A percentile compares a stretch with the other conserved stretches of the same genome.
Conservation (phyloP, 2,888 invertebrate genomes). For the Endomychus coccineus region DNA sequence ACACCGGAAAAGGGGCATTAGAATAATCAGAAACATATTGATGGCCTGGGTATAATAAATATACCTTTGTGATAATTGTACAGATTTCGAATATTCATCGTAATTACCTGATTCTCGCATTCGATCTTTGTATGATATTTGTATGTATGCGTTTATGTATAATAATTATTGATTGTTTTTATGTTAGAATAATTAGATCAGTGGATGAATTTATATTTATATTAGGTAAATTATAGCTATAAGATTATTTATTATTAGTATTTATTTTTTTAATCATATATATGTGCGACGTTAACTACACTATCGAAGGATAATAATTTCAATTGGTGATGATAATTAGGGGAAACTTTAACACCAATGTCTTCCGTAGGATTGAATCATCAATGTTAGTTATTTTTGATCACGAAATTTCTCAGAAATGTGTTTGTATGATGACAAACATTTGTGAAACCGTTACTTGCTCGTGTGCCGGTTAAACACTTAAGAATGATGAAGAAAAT, state of each 20-base stretch:
- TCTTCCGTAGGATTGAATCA: no score
- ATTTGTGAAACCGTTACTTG: no score
- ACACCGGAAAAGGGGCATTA: slow-evolving; percentile 65
- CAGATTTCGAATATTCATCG: slow-evolving; percentile 9
- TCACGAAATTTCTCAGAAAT: no score
- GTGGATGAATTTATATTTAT: slow-evolving; percentile 14
- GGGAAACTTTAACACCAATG: no score
- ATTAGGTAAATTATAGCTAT: slow-evolving; percentile 12
- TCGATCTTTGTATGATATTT: slow-evolving; percentile 6
- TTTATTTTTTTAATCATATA: slow-evolving; percentile 13
- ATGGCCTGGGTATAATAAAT: slow-evolving; percentile 6
- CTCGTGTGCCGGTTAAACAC: no score
- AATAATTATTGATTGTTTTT: no score
- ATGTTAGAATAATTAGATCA: slow-evolving; percentile 15
- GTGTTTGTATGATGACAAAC: no score
- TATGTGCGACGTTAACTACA: slow-evolving; percentile 6
- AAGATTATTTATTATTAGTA: slow-evolving; percentile 14
- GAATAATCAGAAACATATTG: slow-evolving; percentile 44
- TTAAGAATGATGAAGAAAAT: no score
- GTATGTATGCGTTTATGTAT: slow-evolving; percentile 13
- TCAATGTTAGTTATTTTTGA: no score
- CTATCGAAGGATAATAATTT: no score
- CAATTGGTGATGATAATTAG: no score
- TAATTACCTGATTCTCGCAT: slow-evolving; percentile 9
- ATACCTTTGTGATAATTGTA: slow-evolving; percentile 17